phyloP scores from a whole-genome alignment of 2,113 vertebrate species.

The Procavia capensis region DNA sequence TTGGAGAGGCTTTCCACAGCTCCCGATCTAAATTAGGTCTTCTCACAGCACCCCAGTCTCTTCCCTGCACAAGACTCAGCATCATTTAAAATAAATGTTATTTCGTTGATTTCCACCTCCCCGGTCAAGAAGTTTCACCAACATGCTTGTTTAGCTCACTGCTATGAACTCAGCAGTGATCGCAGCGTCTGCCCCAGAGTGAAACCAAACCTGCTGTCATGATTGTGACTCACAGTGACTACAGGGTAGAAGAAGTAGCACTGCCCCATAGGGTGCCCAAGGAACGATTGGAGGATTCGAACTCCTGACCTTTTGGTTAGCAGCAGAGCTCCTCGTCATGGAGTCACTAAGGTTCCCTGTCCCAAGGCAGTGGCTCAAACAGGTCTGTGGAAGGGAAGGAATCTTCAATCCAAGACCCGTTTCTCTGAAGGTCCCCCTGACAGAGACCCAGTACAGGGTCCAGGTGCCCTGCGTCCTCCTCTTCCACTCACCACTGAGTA shows the following conservation, averaged over 20 bases:
- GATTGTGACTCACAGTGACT: too few relatives aligned
- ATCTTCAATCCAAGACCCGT: neutral
- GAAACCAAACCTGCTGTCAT: too few relatives aligned
- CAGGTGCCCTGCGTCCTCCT: neutral
- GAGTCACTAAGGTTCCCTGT: too few relatives aligned
- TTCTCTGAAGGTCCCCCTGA: neutral
- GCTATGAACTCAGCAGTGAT: too few relatives aligned
- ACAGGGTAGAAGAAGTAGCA: too few relatives aligned
- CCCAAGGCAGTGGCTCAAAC: neutral
- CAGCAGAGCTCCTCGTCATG: too few relatives aligned
- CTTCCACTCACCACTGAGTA: neutral
- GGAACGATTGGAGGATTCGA: too few relatives aligned
- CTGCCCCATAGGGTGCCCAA: too few relatives aligned
- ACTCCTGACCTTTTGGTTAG: too few relatives aligned
- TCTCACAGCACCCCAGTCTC: neutral
- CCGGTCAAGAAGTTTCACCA: neutral
- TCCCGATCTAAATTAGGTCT: neutral
- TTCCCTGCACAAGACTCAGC: neutral
- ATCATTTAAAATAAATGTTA: fast-evolving
- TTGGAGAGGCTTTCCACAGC: neutral
- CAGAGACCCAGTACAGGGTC: neutral
- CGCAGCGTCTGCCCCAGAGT: neutral
- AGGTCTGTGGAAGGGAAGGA: neutral
- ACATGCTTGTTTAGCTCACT: neutral
- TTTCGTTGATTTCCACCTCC: neutral